Evolutionary conservation across 2,797 vertebrate genomes (phyloP).

Genomic region (Fundulus diaphanus): DNA sequence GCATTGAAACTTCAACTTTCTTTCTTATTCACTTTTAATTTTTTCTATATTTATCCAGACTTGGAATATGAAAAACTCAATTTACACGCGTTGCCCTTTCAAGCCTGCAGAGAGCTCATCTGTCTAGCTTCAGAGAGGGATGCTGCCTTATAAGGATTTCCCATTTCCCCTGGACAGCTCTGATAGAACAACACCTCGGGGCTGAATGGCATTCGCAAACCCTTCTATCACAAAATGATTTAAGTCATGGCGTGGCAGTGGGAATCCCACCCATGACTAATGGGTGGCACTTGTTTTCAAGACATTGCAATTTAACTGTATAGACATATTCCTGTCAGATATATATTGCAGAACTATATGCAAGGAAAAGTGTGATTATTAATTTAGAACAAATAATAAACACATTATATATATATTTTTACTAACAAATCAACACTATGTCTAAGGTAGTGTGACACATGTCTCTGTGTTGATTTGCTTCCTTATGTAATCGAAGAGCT

Average conservation of each 20-base stretch:
- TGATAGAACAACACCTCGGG: background rate
- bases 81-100: background rate
- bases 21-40: background rate
- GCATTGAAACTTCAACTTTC: background rate
- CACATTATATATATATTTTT: background rate
- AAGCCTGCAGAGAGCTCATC: background rate
- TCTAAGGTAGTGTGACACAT: background rate
- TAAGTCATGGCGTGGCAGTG: background rate
- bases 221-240: background rate
- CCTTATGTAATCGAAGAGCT: background rate
- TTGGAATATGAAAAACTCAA: background rate
- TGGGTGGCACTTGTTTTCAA: background rate
- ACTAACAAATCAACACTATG: background rate
- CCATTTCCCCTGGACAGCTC: background rate
- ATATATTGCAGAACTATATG: background rate
- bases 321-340: background rate
- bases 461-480: background rate
- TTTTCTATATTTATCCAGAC: background rate
- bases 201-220: background rate
- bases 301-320: background rate
- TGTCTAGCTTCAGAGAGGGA: background rate
- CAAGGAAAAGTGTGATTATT: too few relatives aligned
- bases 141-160: background rate
- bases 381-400: too few relatives aligned
- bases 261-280: background rate